These are phyloP conservation scores for Mobula hypostoma DNA, from an alignment of 2,113 vertebrate genomes.

Conservation along the genomic window DNA sequence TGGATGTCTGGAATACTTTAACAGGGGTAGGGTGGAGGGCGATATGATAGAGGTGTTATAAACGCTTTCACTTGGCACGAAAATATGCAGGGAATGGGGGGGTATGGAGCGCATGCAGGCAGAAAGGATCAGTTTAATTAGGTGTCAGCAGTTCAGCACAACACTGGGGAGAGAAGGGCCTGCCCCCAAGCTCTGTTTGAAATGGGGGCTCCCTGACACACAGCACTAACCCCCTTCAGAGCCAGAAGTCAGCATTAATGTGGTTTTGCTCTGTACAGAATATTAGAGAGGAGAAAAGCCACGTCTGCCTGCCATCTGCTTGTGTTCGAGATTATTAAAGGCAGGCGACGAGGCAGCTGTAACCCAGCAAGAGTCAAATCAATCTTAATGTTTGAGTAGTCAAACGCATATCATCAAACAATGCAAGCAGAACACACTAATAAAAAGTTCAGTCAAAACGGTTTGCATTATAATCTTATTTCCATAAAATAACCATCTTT, in stretches of 20 bases:
- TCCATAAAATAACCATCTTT: neutral
- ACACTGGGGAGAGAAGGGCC: too few species aligned
- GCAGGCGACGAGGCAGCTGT: neutral
- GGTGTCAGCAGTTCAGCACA: too few species aligned
- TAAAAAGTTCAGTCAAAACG: neutral
- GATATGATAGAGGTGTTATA: too few species aligned
- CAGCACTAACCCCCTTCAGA: neutral
- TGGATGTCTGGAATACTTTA: too few species aligned
- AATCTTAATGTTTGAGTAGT: neutral
- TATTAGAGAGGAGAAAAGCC: neutral
- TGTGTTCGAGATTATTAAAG: neutral
- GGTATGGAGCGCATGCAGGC: too few species aligned
- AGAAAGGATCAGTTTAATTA: too few species aligned
- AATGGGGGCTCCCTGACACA: neutral
- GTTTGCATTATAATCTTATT: neutral
- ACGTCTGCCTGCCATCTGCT: neutral
- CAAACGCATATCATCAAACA: neutral
- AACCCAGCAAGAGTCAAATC: neutral
- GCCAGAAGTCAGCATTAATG: neutral
- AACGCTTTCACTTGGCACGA: too few species aligned
- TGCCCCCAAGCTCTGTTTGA: too few species aligned
- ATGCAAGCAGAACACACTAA: neutral
- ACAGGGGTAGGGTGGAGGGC: too few species aligned
- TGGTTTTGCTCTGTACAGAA: neutral
- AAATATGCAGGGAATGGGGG: too few species aligned